Evolutionary conservation across 2,888 invertebrate species (phyloP), one percentile per base, ranked within the genome.

Genomic region (Caenorhabditis angaria): DNA sequence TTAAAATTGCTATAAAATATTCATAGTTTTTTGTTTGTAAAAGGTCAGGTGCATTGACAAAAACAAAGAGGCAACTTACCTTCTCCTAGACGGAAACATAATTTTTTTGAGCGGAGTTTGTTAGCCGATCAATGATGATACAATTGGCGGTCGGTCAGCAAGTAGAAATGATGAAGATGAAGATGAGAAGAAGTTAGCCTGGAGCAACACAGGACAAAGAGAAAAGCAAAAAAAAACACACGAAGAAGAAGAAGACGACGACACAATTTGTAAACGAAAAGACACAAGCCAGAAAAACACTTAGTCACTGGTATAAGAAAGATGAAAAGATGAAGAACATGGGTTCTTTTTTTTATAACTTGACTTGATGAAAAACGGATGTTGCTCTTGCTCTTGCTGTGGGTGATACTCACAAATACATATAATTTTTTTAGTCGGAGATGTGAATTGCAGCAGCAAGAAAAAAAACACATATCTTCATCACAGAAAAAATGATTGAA

Each of bases 51-150:
- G 48, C 2, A 62, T 54, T 14, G 24, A 51, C 20, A 41, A 25
- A 32, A 41, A 62, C 32, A 54, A 22, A 25, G 4, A 32, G 27
- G 20, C 53, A 70, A 70, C 69, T 70, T 61, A 70, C 69, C 69
- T 70, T 57, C 61, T 63, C 29, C 69, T 56, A 47, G 65, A 24
- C 4, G 69, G 64, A 65, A 51, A 60, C 64, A 65, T 70, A 54
- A 56, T 35, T 61, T 50, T 35, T 35, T 35, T 6, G 35, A 14
- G 14, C 8, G 6, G 8, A 35, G 35, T 6, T 35, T 35, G 35
- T 14, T 50, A 20, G 35, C 54, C 59, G 70, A 70, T 70, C 70
- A 70, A 70, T 65, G 70, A 70, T 70, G 70, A 70, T 65, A 70
- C 65, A 70, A 70, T 70, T 70, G 65, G 20, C 50, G 69, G 61